These are phyloP conservation scores for Zalophus californianus DNA, from an alignment of 2,797 vertebrate genomes.

Conservation along the genomic window DNA sequence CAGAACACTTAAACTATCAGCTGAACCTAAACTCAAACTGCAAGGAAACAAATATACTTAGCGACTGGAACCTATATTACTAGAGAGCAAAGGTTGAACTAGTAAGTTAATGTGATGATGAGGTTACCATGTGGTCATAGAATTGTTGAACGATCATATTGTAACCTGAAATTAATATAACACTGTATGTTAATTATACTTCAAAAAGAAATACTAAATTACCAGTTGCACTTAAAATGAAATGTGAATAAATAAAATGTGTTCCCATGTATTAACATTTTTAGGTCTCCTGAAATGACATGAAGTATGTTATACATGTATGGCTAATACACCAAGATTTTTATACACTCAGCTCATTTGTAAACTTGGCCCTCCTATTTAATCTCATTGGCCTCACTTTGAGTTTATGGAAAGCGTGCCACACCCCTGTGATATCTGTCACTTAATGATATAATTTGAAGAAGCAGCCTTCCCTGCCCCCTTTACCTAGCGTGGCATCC, in stretches of 20 bases:
- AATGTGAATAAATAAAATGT: background rate
- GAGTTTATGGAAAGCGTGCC: background rate
- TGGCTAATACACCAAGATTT: background rate
- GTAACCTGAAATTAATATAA: background rate
- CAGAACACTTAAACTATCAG: background rate
- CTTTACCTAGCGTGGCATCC: background rate
- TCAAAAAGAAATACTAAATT: background rate
- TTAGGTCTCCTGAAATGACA: background rate
- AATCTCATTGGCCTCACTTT: background rate
- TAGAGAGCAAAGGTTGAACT: background rate
- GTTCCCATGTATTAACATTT: background rate
- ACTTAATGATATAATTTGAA: background rate
- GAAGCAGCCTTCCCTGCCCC: background rate
- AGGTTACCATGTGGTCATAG: background rate
- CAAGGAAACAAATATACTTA: background rate
- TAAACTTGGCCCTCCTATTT: background rate
- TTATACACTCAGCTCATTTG: background rate
- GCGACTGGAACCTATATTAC: background rate
- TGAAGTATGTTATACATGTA: background rate
- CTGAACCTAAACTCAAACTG: background rate
- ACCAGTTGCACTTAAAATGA: background rate
- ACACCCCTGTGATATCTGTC: background rate
- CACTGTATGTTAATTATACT: background rate
- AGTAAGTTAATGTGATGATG: background rate
- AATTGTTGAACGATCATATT: background rate